Evolutionary conservation across 2,888 invertebrate species (phyloP).

Genomic region (Spisula solida): DNA sequence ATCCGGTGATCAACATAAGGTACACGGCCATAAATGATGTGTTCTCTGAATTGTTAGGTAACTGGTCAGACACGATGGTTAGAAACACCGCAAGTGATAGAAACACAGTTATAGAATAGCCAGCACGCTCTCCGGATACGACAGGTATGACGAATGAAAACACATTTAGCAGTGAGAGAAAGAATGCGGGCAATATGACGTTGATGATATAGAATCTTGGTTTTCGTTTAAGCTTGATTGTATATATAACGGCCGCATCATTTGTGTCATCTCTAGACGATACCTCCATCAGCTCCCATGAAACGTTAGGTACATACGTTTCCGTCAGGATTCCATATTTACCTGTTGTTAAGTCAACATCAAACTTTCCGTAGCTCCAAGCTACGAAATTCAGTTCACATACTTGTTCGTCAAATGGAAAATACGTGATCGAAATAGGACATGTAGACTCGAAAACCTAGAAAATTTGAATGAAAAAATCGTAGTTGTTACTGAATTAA

Average conservation of each 20-base stretch:
- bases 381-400: constrained; percentile 6
- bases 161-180: constrained; percentile 34
- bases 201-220: constrained; percentile 48
- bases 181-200: constrained; percentile 33
- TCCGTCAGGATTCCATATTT: background rate
- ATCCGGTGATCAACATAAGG: constrained; percentile 23
- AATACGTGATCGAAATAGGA: background rate
- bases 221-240: constrained; percentile 44
- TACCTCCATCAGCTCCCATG: background rate
- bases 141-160: constrained; percentile 40
- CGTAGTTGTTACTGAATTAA: too few relatives aligned
- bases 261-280: background rate
- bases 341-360: background rate
- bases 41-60: constrained; percentile 47
- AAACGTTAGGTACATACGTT: constrained; percentile 3
- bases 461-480: background rate
- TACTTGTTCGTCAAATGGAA: constrained; percentile 25
- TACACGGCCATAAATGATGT: constrained; percentile 38
- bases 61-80: constrained; percentile 29
- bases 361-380: constrained; percentile 25
- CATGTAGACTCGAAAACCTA: constrained; percentile 34
- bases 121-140: constrained; percentile 42
- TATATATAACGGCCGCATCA: constrained; percentile 12
- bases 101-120: constrained; percentile 41
- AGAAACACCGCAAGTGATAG: constrained; percentile 47